Base-by-base conservation (phyloP, 1,140 invertebrate genomes). In the Anoplophora glabripennis region DNA sequence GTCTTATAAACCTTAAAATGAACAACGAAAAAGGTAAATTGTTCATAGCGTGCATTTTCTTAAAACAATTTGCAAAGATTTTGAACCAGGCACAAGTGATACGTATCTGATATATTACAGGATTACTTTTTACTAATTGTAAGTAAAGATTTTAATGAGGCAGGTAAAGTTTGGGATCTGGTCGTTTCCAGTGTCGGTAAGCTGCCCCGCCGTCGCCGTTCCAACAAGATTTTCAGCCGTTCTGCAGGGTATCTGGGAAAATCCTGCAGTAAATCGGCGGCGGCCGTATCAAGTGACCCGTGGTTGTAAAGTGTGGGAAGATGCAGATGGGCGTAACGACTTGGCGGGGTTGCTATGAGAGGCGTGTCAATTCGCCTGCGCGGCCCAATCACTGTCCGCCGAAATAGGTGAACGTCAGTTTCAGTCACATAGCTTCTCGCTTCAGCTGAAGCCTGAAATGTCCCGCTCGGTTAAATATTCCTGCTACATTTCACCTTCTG, bases 231-330 rank as follows among this genome's bases (percentile, higher is more conserved):
- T 28, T 28, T 28, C 21, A 28, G 21, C 3, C 21, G 21, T 28
- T 5, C 21, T 28, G 21, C 21, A 5, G 21, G 21, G 21, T 28
- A 47, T 37, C 58, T 58, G 49, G 34, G 34, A 46, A 55, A 51
- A 59, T 54, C 52, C 60, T 18, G 54, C 54, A 52, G 66, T 70
- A 68, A 68, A 70, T 68, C 64, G 61, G 64, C 55, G 47, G 60
- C 53, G 41, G 52, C 44, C 57, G 51, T 59, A 64, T 63, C 58
- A 65, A 68, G 67, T 71, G 69, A 69, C 67, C 65, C 67, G 67
- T 64, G 51, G 64, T 71, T 71, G 69, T 71, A 69, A 69, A 71
- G 69, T 71, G 69, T 71, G 69, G 67, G 69, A 71, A 71, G 57
- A 64, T 38, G 61, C 67, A 71, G 69, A 59, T 69, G 65, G 63